phyloP scores from a whole-genome alignment of 2,888 invertebrate genomes.

The Vanessa cardui region DNA sequence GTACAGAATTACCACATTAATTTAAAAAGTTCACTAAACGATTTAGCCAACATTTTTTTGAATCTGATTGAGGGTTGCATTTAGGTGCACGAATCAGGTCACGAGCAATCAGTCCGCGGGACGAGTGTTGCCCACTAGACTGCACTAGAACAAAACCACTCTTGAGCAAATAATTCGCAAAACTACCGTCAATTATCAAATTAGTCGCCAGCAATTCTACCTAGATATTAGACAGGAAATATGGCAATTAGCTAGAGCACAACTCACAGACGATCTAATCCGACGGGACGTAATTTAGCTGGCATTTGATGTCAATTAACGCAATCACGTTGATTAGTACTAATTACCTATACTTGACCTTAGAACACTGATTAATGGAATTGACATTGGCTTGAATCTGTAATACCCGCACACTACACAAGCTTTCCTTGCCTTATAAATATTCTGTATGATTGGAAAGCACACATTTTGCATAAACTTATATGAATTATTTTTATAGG shows the following conservation, averaged over 20 bases:
- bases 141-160: neutral
- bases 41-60: too few relatives aligned
- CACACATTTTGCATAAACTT: too few relatives aligned
- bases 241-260: conserved; percentile 6
- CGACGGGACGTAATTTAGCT: conserved; percentile 25
- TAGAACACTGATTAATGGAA: neutral
- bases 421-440: too few relatives aligned
- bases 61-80: too few relatives aligned
- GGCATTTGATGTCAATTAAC: conserved; percentile 20
- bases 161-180: neutral
- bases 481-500: too few relatives aligned
- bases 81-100: too few relatives aligned
- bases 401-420: too few relatives aligned
- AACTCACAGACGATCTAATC: conserved; percentile 22
- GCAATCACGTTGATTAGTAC: conserved; percentile 14
- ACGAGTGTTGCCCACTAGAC: neutral
- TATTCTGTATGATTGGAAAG: too few relatives aligned
- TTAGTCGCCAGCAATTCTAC: neutral
- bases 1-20: too few relatives aligned
- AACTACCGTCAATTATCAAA: neutral
- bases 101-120: too few relatives aligned
- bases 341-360: conserved; percentile 16
- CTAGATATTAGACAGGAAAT: conserved; percentile 7
- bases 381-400: neutral
- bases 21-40: too few relatives aligned